Conservation (phyloP, 2,113 vertebrate species). For the Eolophus roseicapilla region DNA sequence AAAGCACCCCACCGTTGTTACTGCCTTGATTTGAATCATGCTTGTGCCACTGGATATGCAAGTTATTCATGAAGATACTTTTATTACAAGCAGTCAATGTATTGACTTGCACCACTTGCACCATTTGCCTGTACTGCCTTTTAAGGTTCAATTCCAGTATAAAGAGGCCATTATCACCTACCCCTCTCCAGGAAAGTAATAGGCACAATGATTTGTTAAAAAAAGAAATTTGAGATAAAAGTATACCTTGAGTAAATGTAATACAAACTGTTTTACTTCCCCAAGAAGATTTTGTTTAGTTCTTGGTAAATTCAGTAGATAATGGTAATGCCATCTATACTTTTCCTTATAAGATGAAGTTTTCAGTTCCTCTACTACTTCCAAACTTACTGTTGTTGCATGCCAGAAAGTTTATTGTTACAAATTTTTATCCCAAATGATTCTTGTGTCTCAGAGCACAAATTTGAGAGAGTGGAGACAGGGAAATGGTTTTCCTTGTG, state of each 20-base stretch:
- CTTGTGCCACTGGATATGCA: neutral
- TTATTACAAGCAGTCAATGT: too few species aligned
- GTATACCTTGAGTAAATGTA: neutral
- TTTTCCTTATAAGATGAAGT: neutral
- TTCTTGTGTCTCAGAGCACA: neutral
- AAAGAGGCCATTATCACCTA: neutral
- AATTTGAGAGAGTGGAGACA: neutral
- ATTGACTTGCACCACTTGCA: neutral
- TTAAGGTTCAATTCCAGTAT: neutral
- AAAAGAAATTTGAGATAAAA: neutral
- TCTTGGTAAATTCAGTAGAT: neutral
- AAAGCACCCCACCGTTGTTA: neutral
- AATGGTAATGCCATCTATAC: accelerated
- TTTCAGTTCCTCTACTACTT: neutral
- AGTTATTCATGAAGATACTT: neutral
- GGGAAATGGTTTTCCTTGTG: neutral
- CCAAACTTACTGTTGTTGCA: neutral
- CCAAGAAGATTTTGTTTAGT: neutral
- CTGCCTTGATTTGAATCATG: neutral
- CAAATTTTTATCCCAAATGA: neutral
- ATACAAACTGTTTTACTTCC: neutral
- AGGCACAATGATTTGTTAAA: neutral
- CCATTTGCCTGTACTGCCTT: neutral
- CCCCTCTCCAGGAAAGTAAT: neutral
- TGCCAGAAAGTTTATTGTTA: neutral